Base-by-base conservation (phyloP, 2,888 invertebrate species). In the Meliscaeva auricollis region DNA sequence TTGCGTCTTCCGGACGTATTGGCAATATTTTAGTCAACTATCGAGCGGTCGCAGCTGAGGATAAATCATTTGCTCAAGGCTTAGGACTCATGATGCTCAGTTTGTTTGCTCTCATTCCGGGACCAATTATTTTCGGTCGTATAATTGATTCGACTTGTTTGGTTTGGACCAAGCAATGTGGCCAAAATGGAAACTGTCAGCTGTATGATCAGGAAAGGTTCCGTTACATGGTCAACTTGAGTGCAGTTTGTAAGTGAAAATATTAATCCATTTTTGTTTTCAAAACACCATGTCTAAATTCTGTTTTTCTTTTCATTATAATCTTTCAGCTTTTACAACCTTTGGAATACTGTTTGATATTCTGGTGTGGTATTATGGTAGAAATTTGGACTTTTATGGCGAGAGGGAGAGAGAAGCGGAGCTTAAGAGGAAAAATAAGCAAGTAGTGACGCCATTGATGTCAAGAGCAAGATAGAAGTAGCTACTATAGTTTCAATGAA, bases 61-160 rank as follows among this genome's bases (percentile, higher is more conserved):
- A 95, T 88, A 95, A 95, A 89, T 94, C 95, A 9, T 93, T 95
- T 88, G 94, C 95, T 0, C 94, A 95, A 89, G 95, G 95, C 1
- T 90, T 95, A 30, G 93, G 94, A 0, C 91, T 95, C 0, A 94
- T 94, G 91, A 91, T 94, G 89, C 90, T 95, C 58, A 95, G 95
- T 62, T 88, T 95, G 26, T 93, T 95, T 88, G 94, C 94, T 1
- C 92, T 95, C 77, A 95, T 95, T 81, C 96, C 96, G 0, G 95
- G 95, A 5, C 96, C 96, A 0, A 94, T 96, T 73, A 91, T 96
- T 54, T 92, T 90, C 79, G 96, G 96, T 0, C 93, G 94, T 13
- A 93, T 96, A 60, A 95, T 93, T 89, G 95, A 96, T 89, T 93
- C 94, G 11, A 94, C 95, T 0, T 96, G 96, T 87, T 89, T 95